These are phyloP conservation scores for Ceratina japonica DNA, from an alignment of 1,140 invertebrate genomes.

Conservation along the genomic window DNA sequence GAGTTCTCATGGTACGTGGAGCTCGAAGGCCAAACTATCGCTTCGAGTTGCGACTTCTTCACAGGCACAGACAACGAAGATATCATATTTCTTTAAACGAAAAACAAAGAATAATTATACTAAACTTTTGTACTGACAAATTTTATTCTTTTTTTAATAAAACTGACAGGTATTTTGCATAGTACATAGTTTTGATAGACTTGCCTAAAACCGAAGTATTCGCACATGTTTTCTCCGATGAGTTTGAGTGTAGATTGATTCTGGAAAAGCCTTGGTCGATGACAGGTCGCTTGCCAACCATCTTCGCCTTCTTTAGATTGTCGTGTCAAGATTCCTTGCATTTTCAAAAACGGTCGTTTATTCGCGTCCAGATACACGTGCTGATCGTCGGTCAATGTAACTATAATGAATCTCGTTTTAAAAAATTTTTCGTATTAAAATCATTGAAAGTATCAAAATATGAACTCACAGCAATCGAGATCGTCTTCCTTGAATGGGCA, in stretches of 20 bases:
- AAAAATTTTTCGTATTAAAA: too few species aligned
- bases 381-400: conserved; percentile 83
- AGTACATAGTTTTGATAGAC: neutral
- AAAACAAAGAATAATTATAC: neutral
- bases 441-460: neutral
- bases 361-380: conserved; percentile 81
- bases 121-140: neutral
- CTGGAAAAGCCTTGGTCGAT: conserved; percentile 68
- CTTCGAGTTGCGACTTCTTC: conserved; percentile 40
- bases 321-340: conserved; percentile 82
- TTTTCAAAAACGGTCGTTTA: conserved; percentile 80
- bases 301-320: conserved; percentile 79
- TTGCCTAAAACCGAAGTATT: conserved; percentile 83
- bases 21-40: neutral
- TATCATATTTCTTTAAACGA: conserved; percentile 57
- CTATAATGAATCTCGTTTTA: conserved; percentile 74
- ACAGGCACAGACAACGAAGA: conserved; percentile 41
- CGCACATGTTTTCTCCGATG: conserved; percentile 77
- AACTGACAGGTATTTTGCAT: too few species aligned
- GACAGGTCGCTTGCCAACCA: conserved; percentile 83
- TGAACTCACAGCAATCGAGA: conserved; percentile 83
- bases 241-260: conserved; percentile 56
- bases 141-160: neutral
- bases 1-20: conserved; percentile 2
- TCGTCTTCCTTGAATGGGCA: conserved; percentile 87